Conservation (phyloP, 2,797 vertebrate genomes). For the Staurois parvus region DNA sequence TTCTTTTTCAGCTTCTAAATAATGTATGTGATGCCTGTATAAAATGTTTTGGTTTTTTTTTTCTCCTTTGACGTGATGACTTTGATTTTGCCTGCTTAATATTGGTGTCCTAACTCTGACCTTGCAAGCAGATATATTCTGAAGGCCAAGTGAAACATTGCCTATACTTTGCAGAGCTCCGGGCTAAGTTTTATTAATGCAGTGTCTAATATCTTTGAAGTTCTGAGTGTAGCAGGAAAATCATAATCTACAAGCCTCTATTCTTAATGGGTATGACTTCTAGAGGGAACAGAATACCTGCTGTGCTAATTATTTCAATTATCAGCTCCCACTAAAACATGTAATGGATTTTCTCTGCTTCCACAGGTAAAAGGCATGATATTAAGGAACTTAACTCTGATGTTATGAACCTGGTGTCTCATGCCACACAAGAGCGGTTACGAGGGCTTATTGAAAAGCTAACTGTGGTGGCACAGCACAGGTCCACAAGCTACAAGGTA, state of each 20-base stretch:
- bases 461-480: conserved; percentile 84
- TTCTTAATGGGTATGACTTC: conserved; percentile 97
- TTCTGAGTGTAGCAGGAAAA: conserved; percentile 97
- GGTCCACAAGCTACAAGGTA: conserved; percentile 84
- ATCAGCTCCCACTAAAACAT: conserved; percentile 89
- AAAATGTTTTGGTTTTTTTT: background rate
- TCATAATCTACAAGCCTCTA: conserved; percentile 96
- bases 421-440: conserved; percentile 89
- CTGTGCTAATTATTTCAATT: conserved; percentile 98
- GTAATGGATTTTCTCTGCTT: conserved; percentile 93
- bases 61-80: conserved; percentile 69
- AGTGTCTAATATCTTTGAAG: conserved; percentile 97
- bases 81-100: conserved; percentile 81
- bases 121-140: conserved; percentile 87
- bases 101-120: conserved; percentile 95
- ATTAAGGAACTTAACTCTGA: conserved; percentile 89
- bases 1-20: conserved; percentile 1
- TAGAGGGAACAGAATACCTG: conserved; percentile 93
- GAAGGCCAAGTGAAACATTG: conserved; percentile 86
- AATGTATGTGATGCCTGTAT: conserved; percentile 1
- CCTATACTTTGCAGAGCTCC: conserved; percentile 91
- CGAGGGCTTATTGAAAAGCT: conserved; percentile 89
- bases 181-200: conserved; percentile 94
- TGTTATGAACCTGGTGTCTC: conserved; percentile 89
- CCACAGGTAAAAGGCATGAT: conserved; percentile 89